A percentile compares a stretch with the other conserved stretches of the same genome.
phyloP scores from a whole-genome alignment of 2,888 invertebrate species.

The Mellilla xanthometata region DNA sequence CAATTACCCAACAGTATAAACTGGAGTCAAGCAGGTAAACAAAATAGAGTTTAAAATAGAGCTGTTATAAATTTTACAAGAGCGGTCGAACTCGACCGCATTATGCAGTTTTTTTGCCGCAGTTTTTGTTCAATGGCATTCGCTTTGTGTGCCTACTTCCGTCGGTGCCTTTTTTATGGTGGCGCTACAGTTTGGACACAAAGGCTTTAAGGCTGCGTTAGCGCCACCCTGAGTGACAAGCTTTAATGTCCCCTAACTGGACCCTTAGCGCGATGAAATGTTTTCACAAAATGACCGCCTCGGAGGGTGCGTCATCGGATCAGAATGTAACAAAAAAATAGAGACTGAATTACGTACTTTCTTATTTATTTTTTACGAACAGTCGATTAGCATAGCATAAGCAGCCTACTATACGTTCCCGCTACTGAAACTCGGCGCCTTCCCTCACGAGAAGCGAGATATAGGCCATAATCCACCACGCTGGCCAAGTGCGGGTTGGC shows the following conservation, averaged over 20 bases:
- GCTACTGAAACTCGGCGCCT: no score
- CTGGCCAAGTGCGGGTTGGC: no score
- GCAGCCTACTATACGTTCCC: no score
- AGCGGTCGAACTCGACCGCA: constrained; percentile 65
- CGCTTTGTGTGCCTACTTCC: constrained; percentile 78
- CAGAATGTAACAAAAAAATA: constrained; percentile 7
- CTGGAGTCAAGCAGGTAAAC: constrained; percentile 76
- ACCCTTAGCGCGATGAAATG: constrained; percentile 19
- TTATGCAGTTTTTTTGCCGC: constrained; percentile 72
- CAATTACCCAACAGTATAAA: constrained; percentile 77
- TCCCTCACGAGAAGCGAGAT: no score
- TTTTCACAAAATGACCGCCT: constrained; percentile 26
- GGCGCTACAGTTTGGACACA: constrained; percentile 74
- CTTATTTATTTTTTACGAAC: no score
- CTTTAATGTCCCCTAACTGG: constrained; percentile 10
- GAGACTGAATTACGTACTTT: no score
- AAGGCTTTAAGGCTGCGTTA: constrained; percentile 57
- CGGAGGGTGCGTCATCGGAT: constrained; percentile 22
- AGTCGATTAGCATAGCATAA: no score
- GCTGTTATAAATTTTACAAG: constrained; percentile 81
- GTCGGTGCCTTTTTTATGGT: constrained; percentile 71
- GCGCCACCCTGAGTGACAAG: constrained; percentile 48
- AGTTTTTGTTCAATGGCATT: constrained; percentile 75
- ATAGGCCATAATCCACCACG: no score
- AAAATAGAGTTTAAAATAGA: constrained; percentile 81